These are phyloP conservation scores for Albula goreensis DNA, from an alignment of 2,113 vertebrate genomes.

Conservation along the genomic window DNA sequence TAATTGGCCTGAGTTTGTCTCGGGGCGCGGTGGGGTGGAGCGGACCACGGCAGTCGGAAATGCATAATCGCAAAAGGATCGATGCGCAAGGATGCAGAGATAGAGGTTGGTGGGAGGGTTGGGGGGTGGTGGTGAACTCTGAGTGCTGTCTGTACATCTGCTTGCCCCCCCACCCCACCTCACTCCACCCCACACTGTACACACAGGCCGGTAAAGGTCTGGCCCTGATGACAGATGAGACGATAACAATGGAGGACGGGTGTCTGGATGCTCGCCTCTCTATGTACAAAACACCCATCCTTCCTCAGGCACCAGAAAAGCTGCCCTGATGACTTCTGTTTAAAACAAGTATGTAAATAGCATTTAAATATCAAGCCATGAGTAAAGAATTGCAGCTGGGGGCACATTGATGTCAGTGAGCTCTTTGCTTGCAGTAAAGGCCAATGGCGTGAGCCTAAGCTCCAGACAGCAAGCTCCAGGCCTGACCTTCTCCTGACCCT, in stretches of 20 bases:
- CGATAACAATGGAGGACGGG: neutral
- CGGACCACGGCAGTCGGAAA: slow-evolving; percentile 13
- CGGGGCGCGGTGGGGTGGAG: slow-evolving; percentile 22
- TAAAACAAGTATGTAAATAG: neutral
- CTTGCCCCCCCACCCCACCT: no score
- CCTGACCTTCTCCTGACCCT: neutral
- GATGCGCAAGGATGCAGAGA: no score
- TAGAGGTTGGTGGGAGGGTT: no score
- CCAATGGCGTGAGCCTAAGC: neutral
- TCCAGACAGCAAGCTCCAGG: neutral
- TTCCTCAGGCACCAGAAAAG: neutral
- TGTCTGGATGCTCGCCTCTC: no score
- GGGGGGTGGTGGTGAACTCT: no score
- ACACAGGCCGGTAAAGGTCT: neutral
- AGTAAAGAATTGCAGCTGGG: no score
- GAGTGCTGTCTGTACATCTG: neutral
- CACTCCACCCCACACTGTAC: neutral
- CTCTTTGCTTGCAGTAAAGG: no score
- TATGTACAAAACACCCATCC: no score
- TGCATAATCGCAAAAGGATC: neutral
- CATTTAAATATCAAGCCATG: neutral
- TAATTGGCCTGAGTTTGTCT: slow-evolving; percentile 27
- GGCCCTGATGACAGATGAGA: neutral
- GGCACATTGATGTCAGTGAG: no score
- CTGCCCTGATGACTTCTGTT: neutral